Evolutionary conservation across 2,888 invertebrate species (phyloP).

Genomic region (Caenorhabditis zanzibari): DNA sequence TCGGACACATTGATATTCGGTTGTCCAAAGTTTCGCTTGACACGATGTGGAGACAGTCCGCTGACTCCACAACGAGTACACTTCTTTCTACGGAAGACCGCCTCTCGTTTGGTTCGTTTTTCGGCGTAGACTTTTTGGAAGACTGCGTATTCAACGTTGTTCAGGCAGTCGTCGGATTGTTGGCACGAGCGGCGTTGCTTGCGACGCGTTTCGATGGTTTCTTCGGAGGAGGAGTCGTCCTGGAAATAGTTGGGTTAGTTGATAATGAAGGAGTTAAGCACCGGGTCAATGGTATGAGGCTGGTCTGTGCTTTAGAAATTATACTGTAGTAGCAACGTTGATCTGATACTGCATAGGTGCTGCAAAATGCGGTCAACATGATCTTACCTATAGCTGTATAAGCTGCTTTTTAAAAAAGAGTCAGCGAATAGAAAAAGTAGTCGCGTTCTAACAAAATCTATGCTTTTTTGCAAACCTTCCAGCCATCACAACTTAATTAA

Average conservation of each 20-base stretch:
- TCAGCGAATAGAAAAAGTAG: too few species aligned
- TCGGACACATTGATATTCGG: slow-evolving; percentile 80
- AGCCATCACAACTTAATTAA: too few species aligned
- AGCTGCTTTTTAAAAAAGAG: too few species aligned
- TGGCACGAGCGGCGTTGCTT: slow-evolving; percentile 67
- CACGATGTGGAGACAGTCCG: slow-evolving; percentile 61
- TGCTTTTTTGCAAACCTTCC: too few species aligned
- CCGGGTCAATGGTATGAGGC: too few species aligned
- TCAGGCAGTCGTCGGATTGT: slow-evolving; percentile 79
- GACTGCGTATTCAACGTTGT: slow-evolving; percentile 75
- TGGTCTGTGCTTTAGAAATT: too few species aligned
- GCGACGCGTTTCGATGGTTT: slow-evolving; percentile 60
- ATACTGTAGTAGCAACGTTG: too few species aligned
- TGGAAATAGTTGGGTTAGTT: slow-evolving; percentile 6
- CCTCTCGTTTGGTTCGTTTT: slow-evolving; percentile 76
- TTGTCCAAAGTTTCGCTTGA: slow-evolving; percentile 77
- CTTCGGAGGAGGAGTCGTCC: slow-evolving; percentile 61
- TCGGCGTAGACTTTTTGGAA: slow-evolving; percentile 78
- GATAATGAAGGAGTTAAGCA: too few species aligned
- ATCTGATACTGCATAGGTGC: too few species aligned
- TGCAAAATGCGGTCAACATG: too few species aligned
- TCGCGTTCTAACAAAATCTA: too few species aligned
- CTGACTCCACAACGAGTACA: slow-evolving; percentile 69
- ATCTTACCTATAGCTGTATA: too few species aligned
- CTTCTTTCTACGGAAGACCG: slow-evolving; percentile 70